phyloP scores from a whole-genome alignment of 2,888 invertebrate genomes.

The Gymnocheta viridis region DNA sequence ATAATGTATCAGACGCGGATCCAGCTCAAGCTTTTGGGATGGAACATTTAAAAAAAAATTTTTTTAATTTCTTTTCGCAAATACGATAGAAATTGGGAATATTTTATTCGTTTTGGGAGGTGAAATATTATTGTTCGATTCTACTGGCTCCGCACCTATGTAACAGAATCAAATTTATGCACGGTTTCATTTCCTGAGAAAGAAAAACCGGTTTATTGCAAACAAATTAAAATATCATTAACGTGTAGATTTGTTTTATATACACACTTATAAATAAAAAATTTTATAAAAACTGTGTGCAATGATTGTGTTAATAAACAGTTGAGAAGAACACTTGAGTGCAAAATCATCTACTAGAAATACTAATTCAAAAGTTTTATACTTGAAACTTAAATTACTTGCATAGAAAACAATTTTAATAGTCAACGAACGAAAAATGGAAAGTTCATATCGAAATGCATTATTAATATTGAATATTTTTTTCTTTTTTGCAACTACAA shows the following conservation, averaged over 20 bases:
- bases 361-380: conserved; percentile 4
- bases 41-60: no score
- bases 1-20: no score
- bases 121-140: no score
- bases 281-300: conserved; percentile 52
- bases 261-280: conserved; percentile 8
- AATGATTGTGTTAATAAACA: conserved; percentile 30
- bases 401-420: neutral
- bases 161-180: conserved; percentile 33
- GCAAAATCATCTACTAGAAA: conserved; percentile 30
- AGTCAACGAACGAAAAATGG: neutral
- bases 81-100: no score
- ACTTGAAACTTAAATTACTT: conserved; percentile 25
- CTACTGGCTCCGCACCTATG: no score
- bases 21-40: no score
- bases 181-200: conserved; percentile 32
- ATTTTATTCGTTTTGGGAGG: no score
- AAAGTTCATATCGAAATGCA: neutral
- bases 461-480: conserved; percentile 25
- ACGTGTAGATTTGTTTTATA: conserved; percentile 21
- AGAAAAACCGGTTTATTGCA: conserved; percentile 61
- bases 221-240: neutral
- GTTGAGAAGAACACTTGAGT: conserved; percentile 43
- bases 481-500: neutral
- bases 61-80: no score